Percentiles rank a stretch among this genome's conserved stretches.
These are phyloP conservation scores for Hemistola chrysoprasaria DNA, from an alignment of 2,888 invertebrate genomes.

Conservation along the genomic window DNA sequence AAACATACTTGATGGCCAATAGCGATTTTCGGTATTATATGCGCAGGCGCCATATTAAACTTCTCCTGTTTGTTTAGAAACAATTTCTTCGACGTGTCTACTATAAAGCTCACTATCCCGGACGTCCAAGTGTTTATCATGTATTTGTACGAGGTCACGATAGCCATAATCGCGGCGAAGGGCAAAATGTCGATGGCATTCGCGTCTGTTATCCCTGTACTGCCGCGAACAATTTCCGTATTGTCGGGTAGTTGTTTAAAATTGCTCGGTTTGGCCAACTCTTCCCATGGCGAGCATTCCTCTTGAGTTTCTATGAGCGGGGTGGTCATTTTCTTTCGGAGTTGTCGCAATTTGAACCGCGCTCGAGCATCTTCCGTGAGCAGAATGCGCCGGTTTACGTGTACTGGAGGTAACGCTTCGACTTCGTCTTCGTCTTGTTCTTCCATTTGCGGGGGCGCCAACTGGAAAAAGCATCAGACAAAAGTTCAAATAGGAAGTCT, in stretches of 20 bases:
- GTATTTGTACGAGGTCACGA: slow-evolving; percentile 84
- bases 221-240: slow-evolving; percentile 81
- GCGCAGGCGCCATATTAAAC: slow-evolving; percentile 75
- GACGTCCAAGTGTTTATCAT: slow-evolving; percentile 82
- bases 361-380: slow-evolving; percentile 64
- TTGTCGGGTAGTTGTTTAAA: slow-evolving; percentile 83
- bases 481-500: background rate
- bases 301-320: slow-evolving; percentile 53
- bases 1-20: slow-evolving; percentile 76
- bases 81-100: slow-evolving; percentile 70
- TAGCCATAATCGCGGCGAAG: slow-evolving; percentile 82
- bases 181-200: slow-evolving; percentile 67
- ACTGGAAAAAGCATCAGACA: slow-evolving; percentile 37
- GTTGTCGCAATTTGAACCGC: slow-evolving; percentile 61
- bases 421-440: slow-evolving; percentile 70
- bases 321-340: slow-evolving; percentile 58
- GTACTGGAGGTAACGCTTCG: slow-evolving; percentile 45
- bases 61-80: slow-evolving; percentile 62
- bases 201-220: slow-evolving; percentile 54
- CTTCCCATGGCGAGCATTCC: slow-evolving; percentile 63
- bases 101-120: slow-evolving; percentile 82
- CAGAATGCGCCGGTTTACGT: slow-evolving; percentile 59
- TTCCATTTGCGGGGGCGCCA: slow-evolving; percentile 45
- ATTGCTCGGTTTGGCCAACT: slow-evolving; percentile 80
- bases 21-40: slow-evolving; percentile 83